phyloP scores from a whole-genome alignment of 2,797 vertebrate genomes.

The Australoheros facetus region DNA sequence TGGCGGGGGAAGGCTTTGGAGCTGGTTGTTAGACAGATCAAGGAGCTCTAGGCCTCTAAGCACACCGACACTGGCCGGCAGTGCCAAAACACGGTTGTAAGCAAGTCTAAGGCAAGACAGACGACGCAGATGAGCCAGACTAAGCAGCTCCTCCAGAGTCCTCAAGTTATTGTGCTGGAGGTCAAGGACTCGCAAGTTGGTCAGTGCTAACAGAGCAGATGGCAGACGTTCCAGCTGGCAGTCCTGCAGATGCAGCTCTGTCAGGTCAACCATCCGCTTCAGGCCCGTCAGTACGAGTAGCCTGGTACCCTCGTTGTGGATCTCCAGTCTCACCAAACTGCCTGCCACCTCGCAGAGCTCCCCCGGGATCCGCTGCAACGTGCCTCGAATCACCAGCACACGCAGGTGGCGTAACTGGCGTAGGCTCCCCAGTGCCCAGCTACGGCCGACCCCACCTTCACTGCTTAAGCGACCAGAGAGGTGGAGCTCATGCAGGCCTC shows the following conservation, averaged over 20 bases:
- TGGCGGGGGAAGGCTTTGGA: constrained; percentile 74
- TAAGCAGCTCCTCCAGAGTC: constrained; percentile 80
- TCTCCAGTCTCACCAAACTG: constrained; percentile 75
- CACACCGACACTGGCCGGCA: constrained; percentile 75
- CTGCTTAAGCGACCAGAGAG: constrained; percentile 74
- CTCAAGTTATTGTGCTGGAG: constrained; percentile 79
- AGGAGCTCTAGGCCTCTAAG: constrained; percentile 80
- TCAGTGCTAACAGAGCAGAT: constrained; percentile 71
- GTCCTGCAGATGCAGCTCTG: constrained; percentile 77
- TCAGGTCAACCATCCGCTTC: constrained; percentile 71
- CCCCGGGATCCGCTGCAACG: constrained; percentile 75
- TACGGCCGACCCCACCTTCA: constrained; percentile 72
- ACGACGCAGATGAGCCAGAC: constrained; percentile 75
- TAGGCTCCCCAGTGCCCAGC: constrained; percentile 77
- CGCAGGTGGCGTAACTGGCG: constrained; percentile 77
- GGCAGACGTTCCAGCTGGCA: constrained; percentile 83
- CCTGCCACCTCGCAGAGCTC: constrained; percentile 78
- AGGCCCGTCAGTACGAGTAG: constrained; percentile 78
- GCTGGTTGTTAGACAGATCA: constrained; percentile 80
- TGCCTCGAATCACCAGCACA: constrained; percentile 71
- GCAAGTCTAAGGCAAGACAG: constrained; percentile 79
- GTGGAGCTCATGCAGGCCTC: constrained; percentile 80
- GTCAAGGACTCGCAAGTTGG: constrained; percentile 75
- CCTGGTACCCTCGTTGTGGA: constrained; percentile 79
- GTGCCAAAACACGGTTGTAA: constrained; percentile 73